Conservation (phyloP, 2,797 vertebrate species). For the Oreochromis grahami region DNA sequence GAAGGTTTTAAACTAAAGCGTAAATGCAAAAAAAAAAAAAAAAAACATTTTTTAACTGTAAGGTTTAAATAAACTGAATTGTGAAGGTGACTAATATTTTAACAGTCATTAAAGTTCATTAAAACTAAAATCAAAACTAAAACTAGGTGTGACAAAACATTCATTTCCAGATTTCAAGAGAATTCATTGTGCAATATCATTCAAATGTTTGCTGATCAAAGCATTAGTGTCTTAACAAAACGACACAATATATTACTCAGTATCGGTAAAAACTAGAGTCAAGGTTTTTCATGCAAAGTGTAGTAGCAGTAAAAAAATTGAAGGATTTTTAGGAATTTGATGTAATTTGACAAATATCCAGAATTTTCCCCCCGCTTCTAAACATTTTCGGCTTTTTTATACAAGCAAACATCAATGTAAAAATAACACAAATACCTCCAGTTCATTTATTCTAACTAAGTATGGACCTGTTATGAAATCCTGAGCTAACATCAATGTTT, state of each 20-base stretch:
- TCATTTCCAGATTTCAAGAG: not conserved
- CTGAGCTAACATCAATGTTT: not conserved
- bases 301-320: not conserved
- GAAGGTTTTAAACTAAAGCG: not conserved
- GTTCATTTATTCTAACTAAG: not conserved
- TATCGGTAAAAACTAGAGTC: not conserved
- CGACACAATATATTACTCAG: fast-evolving
- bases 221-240: not conserved
- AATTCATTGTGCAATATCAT: not conserved
- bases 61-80: not conserved
- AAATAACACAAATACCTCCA: not conserved
- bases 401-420: not conserved
- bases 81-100: not conserved
- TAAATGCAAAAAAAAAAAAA: not conserved
- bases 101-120: not conserved
- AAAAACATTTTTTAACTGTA: not conserved
- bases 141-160: not conserved
- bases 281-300: not conserved
- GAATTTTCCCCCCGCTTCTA: not conserved
- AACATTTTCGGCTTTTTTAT: not conserved
- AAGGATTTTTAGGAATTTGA: not conserved
- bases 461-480: not conserved
- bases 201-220: not conserved
- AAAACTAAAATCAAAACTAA: not conserved
- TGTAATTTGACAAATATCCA: not conserved